These are phyloP conservation scores for Brachionus rubens DNA, from an alignment of 1,140 invertebrate species.

Conservation along the genomic window DNA sequence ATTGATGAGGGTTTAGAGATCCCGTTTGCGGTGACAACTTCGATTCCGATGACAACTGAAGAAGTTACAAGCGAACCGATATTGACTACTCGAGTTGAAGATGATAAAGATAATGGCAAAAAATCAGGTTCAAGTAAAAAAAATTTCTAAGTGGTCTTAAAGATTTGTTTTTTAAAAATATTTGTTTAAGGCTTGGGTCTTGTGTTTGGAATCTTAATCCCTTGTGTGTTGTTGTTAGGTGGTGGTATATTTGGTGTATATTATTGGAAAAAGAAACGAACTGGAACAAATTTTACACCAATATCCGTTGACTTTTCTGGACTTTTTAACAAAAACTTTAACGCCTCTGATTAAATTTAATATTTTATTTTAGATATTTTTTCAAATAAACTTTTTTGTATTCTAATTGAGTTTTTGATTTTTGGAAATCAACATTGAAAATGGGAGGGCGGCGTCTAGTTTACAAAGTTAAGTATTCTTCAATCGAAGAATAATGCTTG, in stretches of 20 bases:
- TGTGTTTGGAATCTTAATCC: neutral
- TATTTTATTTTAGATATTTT: too few relatives aligned
- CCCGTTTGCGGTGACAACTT: neutral
- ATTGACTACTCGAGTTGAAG: neutral
- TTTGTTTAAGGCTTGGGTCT: neutral
- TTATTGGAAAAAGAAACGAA: neutral
- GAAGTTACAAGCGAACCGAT: neutral
- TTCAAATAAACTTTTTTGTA: too few relatives aligned
- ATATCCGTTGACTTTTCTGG: neutral
- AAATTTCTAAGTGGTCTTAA: too few relatives aligned
- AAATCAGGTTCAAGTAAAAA: too few relatives aligned
- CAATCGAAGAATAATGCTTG: too few relatives aligned
- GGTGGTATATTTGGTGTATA: neutral
- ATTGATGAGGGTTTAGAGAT: neutral
- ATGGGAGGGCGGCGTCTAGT: too few relatives aligned
- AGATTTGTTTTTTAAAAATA: neutral
- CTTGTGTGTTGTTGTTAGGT: neutral
- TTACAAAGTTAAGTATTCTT: too few relatives aligned
- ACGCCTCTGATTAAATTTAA: neutral
- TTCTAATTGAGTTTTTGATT: too few relatives aligned
- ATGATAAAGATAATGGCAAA: too few relatives aligned
- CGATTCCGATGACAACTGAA: neutral
- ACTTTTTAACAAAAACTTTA: slow-evolving; percentile 1
- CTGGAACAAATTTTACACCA: neutral
- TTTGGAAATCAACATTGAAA: too few relatives aligned